Base-by-base conservation (phyloP, 2,888 invertebrate genomes). In the Incurvaria masculella region DNA sequence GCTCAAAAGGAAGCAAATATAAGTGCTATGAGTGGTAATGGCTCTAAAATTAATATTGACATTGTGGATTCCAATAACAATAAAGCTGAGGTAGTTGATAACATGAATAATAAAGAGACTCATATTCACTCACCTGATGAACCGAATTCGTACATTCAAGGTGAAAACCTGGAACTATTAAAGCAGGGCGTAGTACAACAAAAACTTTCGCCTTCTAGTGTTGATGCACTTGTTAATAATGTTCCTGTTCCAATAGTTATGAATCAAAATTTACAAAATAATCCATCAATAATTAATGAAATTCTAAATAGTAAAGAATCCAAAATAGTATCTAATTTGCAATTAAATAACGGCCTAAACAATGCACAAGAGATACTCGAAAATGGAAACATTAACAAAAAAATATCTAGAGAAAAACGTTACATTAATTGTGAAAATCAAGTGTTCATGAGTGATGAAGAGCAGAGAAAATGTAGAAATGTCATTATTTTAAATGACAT, bases 131-230 rank as follows among this genome's bases (percentile, higher is more conserved):
- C 66, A 1, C 61, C 61, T 1, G 75, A 72, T 45, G 75, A 73
- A 59, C 73, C 74, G 1, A 64, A 71, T 52, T 75, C 72, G 1
- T 73, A 75, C 42, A 68, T 66, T 57, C 55, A 60, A 60, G 73
- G 72, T 0, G 72, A 75, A 59, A 70, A 71, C 49, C 41, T 50
- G 20, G 4, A 49, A 54, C 44, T 51, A 52, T 42, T 50, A 23
- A 48, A 51, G 21, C 61, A 66, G 51, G 59, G 55, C 0, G 54
- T 59, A 49, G 17, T 44, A 21, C 38, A 51, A 23, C 46, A 44
- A 38, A 44, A 51, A 51, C 41, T 38, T 42, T 33, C 50, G 42
- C 54, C 55, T 49, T 52, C 51, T 23, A 52, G 39, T 14, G 14
- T 33, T 14, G 33, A 33, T 33, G 33, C 21, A 5, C 21, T 21